Conservation (phyloP, 2,113 vertebrate species). For the Cochlearius cochlearius region DNA sequence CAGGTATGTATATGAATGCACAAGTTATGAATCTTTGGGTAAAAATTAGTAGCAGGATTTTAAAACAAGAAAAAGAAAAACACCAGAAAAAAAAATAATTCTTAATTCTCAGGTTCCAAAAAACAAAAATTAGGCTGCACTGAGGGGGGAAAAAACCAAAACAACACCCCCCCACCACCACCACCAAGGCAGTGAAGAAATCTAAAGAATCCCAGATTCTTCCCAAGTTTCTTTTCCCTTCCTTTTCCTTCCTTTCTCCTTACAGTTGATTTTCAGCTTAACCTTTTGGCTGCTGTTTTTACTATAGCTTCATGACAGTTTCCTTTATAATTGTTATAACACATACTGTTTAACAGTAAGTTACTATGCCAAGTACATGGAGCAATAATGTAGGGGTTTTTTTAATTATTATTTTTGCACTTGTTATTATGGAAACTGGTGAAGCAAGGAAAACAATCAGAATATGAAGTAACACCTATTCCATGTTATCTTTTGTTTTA, state of each 20-base stretch:
- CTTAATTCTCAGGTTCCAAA: neutral
- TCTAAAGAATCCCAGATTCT: neutral
- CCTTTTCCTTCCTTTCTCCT: neutral
- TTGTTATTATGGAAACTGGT: neutral
- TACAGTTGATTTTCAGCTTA: neutral
- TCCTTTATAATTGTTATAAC: neutral
- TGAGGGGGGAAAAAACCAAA: rapidly evolving
- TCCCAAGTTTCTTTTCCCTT: neutral
- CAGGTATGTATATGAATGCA: neutral
- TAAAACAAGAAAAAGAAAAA: neutral
- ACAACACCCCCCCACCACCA: neutral
- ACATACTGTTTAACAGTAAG: neutral
- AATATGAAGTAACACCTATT: neutral
- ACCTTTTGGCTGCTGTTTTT: neutral
- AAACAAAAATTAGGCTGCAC: neutral
- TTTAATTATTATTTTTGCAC: neutral
- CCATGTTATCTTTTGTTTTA: neutral
- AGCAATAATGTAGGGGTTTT: neutral
- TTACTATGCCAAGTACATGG: neutral
- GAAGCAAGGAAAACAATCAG: neutral
- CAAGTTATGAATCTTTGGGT: neutral
- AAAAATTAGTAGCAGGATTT: neutral
- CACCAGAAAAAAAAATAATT: neutral
- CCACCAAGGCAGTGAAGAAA: neutral
- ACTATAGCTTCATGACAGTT: neutral